Conservation (phyloP, 2,797 vertebrate species). For the Lerista edwardsae region DNA sequence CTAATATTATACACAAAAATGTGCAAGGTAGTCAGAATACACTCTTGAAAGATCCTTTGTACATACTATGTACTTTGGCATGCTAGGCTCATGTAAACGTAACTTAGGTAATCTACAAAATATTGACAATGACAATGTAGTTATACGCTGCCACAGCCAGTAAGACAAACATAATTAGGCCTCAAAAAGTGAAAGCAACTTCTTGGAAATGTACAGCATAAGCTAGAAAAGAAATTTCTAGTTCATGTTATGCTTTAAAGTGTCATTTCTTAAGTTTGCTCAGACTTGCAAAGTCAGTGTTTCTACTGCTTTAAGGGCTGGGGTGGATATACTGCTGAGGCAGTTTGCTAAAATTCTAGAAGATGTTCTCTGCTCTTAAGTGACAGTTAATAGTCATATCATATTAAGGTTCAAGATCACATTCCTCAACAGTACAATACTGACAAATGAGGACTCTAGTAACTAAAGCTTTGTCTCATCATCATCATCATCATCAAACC, state of each 20-base stretch:
- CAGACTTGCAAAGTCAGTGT: neutral
- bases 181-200: neutral
- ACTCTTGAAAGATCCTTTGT: neutral
- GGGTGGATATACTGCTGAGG: neutral
- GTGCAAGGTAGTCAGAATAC: neutral
- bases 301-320: neutral
- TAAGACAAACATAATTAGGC: neutral
- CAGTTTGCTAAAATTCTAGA: neutral
- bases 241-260: neutral
- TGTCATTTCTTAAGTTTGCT: neutral
- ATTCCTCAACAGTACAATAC: neutral
- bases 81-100: neutral
- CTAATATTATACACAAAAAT: neutral
- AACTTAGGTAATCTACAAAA: neutral
- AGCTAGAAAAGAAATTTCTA: neutral
- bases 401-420: neutral
- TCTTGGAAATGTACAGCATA: neutral
- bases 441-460: slow-evolving; percentile 1
- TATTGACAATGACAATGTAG: neutral
- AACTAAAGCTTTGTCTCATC: neutral
- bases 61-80: neutral
- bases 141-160: too few relatives aligned
- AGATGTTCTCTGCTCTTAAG: neutral
- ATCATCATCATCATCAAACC: too few relatives aligned
- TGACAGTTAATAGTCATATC: slow-evolving; percentile 1